Evolutionary conservation across 2,888 invertebrate species (phyloP), one percentile per base, ranked within the genome.

Genomic region (Archips crataeganus): DNA sequence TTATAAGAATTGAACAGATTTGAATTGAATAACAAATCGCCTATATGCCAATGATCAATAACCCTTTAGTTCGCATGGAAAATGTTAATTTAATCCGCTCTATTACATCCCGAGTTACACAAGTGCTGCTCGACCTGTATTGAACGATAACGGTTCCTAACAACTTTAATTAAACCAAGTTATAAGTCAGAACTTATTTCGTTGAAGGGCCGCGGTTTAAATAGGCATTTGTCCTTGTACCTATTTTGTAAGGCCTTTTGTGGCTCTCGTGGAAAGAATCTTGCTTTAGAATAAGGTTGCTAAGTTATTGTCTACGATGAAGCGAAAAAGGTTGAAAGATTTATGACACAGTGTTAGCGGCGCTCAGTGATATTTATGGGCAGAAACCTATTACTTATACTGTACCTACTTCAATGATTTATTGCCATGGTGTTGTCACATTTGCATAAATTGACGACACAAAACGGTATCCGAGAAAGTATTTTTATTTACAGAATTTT

Each of bases 341-440:
- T 74, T 74, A 74, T 51, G 74, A 60, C 32, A 61, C 60, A 59
- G 39, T 65, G 74, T 69, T 61, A 61, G 61, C 51, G 70, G 59
- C 74, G 74, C 51, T 74, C 69, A 70, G 69, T 74, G 64, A 61
- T 74, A 74, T 74, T 74, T 70, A 74, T 70, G 60, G 74, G 51
- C 64, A 60, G 34, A 64, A 70, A 61, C 60, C 34, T 70, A 65
- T 70, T 65, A 69, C 23, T 60, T 60, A 59, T 71, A 71, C 61
- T 23, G 66, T 23, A 45, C 3, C 10, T 45, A 51, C 39, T 63
- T 57, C 63, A 11, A 39, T 42, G 54, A 63, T 70, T 69, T 64
- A 68, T 32, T 23, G 59, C 51, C 39, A 32, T 39, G 36, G 36
- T 13, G 15, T 57, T 32, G 54, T 54, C 6, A n/a, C 65, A 67